These are phyloP conservation scores for Neosalanx taihuensis DNA, from an alignment of 2,797 vertebrate species.

Conservation along the genomic window DNA sequence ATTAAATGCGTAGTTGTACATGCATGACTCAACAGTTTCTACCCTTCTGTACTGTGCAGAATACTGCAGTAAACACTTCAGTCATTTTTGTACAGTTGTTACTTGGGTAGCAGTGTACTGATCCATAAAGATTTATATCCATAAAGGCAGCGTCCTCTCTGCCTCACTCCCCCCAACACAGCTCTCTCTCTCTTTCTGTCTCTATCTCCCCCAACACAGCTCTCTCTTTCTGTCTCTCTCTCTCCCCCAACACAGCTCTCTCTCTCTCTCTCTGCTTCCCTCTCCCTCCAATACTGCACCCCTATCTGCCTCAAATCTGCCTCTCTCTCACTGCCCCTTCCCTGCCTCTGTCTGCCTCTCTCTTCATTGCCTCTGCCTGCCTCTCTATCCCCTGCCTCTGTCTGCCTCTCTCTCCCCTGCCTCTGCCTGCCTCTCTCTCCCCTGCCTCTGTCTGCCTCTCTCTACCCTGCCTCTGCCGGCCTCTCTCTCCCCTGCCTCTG, in stretches of 20 bases:
- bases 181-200: too few species aligned
- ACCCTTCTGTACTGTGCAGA: too few species aligned
- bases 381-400: not conserved
- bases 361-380: not conserved
- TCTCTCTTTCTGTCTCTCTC: too few species aligned
- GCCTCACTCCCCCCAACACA: too few species aligned
- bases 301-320: not conserved
- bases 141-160: too few species aligned
- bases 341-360: not conserved
- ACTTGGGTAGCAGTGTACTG: too few species aligned
- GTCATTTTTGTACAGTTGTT: too few species aligned
- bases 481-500: not conserved
- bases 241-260: not conserved
- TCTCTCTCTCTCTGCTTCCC: not conserved
- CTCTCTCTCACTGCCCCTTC: not conserved
- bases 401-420: conserved; percentile 1
- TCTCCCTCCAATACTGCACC: not conserved
- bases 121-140: too few species aligned
- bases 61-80: too few species aligned
- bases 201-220: too few species aligned
- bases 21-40: too few species aligned
- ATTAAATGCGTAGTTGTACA: too few species aligned
- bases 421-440: conserved; percentile 7
- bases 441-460: conserved; percentile 14
- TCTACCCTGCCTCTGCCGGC: conserved; percentile 1